Evolutionary conservation across 2,113 vertebrate genomes (phyloP), one percentile per base, ranked within the genome.

Genomic region (Saguinus imperator): DNA sequence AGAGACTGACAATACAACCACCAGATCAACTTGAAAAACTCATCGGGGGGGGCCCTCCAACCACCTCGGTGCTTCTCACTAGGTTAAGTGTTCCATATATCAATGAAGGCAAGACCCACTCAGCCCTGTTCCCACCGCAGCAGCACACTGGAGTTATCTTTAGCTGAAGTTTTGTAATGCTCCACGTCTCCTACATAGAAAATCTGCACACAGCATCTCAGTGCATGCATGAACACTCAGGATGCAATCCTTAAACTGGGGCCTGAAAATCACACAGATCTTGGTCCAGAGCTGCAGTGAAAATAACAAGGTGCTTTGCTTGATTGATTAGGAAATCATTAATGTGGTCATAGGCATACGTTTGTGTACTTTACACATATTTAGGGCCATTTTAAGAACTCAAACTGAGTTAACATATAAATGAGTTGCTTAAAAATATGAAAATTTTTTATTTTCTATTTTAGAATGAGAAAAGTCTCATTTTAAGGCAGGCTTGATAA

Each of bases 11-110:
- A 97, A 95, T 94, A 77, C 86, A 96, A 94, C 93, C 91, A 96
- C 89, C 91, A 93, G 93, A 96, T 96, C 93, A 95, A 94, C 97
- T 97, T 94, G 91, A 96, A 97, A 97, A 97, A 90, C 94, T 94
- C 25, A 0, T 93, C 95, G 64, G 72, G 94, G 82, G 82, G 92
- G 82, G 61, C 43, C 77, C 80, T 92, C 72, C 97, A 18, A 75
- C 89, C 73, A 83, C 84, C 95, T 93, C 91, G 43, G 70, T 40
- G 89, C 83, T 93, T 95, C 96, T 84, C 37, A 5, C 87, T 80
- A n/a, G 95, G 93, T 87, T 90, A 96, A 96, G 83, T 94, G 86
- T 75, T 95, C 83, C 72, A 80, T 96, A 58, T 91, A 94, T 96
- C 97, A 96, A 43, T 43, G 82, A 88, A 93, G 57, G 82, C 81